Evolutionary conservation across 2,113 vertebrate genomes (phyloP), one percentile per base, ranked within the genome.

Genomic region (Onychorhynchus coronatus): DNA sequence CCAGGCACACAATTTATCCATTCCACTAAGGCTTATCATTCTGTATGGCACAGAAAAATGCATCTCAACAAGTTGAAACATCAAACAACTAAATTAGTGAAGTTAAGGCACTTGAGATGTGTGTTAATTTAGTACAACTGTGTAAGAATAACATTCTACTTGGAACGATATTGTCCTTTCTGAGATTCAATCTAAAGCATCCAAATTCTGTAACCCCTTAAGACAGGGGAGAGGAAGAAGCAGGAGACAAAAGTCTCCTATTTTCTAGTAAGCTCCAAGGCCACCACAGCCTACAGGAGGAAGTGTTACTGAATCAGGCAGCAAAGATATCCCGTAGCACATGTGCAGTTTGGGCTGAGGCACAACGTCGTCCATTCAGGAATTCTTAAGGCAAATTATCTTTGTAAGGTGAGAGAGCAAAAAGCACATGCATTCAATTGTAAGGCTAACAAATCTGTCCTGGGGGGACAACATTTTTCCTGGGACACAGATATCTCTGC

Each of bases 41-140:
- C 85, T 90, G 62, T 89, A 87, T 81, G 86, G 70, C 95, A 97
- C 20, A 61, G 55, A 89, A 96, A 97, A 98, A 97, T 61, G 63
- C n/a, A 65, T 89, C 90, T 96, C 77, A 67, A 92, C 46, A 61
- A 94, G 68, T 9, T 52, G 89, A 93, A 95, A 94, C 78, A 81
- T 76, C 91, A 92, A 95, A 97, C 95, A 96, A 95, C 85, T 71
- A 93, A 77, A 93, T 97, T 92, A 97, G 73, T 89, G 49, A 95
- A 93, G 88, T 96, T 98, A 98, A 98, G 98, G 98, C 98, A 98
- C 98, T 98, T 98, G 75, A 94, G 84, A 98, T 78, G n/a, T 91
- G 89, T 96, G 95, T 96, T 85, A 97, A 96, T 89, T 95, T 86
- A 91, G 92, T 70, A 97, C 93, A 93, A 93, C 89, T 96, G 90